Percentiles rank a stretch among this genome's conserved stretches.
Evolutionary conservation across 2,113 vertebrate genomes (phyloP).

Genomic region (Atractosteus spatula): DNA sequence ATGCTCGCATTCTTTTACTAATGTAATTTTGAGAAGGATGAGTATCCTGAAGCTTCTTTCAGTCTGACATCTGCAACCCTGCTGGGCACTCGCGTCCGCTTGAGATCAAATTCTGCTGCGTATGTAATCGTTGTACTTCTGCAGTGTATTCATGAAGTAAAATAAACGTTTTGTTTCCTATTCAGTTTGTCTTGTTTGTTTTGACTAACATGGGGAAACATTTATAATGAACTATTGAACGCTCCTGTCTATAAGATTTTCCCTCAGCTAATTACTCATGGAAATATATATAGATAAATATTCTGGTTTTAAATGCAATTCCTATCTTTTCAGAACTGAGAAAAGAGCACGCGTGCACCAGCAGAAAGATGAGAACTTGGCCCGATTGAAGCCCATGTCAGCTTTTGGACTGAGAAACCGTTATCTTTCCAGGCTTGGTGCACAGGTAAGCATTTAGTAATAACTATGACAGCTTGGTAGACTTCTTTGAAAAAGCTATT

Average conservation of each 20-base stretch:
- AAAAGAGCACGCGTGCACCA: conserved; percentile 30
- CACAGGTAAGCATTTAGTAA: conserved; percentile 61
- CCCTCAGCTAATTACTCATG: no score
- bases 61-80: no score
- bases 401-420: conserved; percentile 73
- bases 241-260: no score
- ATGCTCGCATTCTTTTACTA: background rate
- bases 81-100: no score
- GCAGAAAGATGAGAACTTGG: conserved; percentile 49
- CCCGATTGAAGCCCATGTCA: conserved; percentile 64
- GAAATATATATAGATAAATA: background rate
- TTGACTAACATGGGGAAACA: background rate
- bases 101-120: background rate
- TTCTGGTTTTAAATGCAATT: background rate
- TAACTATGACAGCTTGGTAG: no score
- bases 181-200: conserved; percentile 1
- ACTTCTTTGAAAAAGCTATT: no score
- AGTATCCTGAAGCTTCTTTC: no score
- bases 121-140: conserved; percentile 40
- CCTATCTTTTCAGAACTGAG: conserved; percentile 26
- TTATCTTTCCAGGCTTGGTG: conserved; percentile 76
- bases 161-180: conserved; percentile 15
- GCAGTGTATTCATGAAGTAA: conserved; percentile 40
- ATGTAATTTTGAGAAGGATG: background rate
- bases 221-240: background rate